A percentile compares a stretch with the other conserved stretches of the same genome.
Evolutionary conservation across 2,113 vertebrate genomes (phyloP).

Genomic region (Sciurus niger): DNA sequence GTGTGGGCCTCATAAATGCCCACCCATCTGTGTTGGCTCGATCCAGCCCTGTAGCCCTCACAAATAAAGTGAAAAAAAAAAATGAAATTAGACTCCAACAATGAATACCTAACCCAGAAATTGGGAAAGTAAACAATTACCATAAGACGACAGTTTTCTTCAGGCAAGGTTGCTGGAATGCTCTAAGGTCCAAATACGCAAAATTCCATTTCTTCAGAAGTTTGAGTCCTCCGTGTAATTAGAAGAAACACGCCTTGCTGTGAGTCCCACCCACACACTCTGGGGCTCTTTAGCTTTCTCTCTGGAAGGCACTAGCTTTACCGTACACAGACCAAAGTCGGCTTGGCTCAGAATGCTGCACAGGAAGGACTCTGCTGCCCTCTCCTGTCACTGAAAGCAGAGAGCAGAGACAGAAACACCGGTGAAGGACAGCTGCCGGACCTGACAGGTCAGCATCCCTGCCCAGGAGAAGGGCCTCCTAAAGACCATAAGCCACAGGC

Average conservation of each 20-base stretch:
- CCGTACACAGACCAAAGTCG: not conserved
- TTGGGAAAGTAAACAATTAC: not conserved
- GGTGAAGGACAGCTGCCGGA: not conserved
- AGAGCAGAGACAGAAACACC: not conserved
- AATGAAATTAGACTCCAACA: conserved; percentile 49
- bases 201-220: not conserved
- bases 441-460: not conserved
- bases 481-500: not conserved
- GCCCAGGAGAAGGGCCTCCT: not conserved
- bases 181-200: not conserved
- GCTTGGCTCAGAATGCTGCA: not conserved
- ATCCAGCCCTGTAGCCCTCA: not conserved
- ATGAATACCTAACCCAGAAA: not conserved
- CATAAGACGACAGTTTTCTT: not conserved
- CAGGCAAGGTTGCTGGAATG: not conserved
- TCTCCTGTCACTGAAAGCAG: conserved; percentile 88
- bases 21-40: not conserved
- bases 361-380: conserved; percentile 95
- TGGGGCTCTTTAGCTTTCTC: conserved; percentile 38
- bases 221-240: conserved; percentile 19
- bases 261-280: conserved; percentile 24
- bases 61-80: not conserved
- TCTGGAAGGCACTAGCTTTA: conserved; percentile 5
- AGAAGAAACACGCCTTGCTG: not conserved
- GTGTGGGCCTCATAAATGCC: not conserved